phyloP scores from a whole-genome alignment of 2,888 invertebrate genomes.

The Ectemnius continuus region DNA sequence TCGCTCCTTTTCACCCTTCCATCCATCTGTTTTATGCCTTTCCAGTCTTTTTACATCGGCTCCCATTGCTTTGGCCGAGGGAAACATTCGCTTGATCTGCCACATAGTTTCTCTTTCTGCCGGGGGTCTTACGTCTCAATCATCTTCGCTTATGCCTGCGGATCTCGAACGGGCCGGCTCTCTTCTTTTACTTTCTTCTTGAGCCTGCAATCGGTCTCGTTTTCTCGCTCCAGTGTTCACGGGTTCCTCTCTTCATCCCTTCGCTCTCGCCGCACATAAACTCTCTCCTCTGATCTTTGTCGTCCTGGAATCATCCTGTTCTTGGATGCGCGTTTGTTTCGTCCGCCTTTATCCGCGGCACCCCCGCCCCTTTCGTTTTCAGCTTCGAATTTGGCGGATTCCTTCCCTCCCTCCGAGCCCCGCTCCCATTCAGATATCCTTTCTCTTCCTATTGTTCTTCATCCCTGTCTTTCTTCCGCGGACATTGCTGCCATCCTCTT shows the following conservation, averaged over 20 bases:
- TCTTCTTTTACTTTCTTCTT: slow-evolving; percentile 4
- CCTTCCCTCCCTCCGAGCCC: not conserved
- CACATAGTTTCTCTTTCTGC: too few relatives aligned
- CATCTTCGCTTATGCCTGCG: not conserved
- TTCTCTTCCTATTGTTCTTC: not conserved
- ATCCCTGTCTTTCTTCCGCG: not conserved
- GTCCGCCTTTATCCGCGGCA: slow-evolving; percentile 13
- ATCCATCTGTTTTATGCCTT: slow-evolving; percentile 18
- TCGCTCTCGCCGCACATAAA: slow-evolving; percentile 11
- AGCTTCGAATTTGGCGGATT: not conserved
- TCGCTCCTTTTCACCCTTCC: slow-evolving; percentile 12
- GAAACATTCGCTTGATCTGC: not conserved
- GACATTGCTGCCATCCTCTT: not conserved
- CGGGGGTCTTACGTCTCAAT: not conserved
- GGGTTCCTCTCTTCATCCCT: slow-evolving; percentile 19
- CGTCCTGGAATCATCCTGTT: slow-evolving; percentile 5
- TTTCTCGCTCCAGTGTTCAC: slow-evolving; percentile 5
- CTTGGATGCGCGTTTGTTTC: slow-evolving; percentile 11
- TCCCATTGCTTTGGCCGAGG: too few relatives aligned
- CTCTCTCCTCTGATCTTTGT: slow-evolving; percentile 18
- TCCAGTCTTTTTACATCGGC: not conserved
- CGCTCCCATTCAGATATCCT: not conserved
- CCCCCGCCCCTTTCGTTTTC: not conserved
- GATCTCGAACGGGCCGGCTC: not conserved
- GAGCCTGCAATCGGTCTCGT: not conserved